Evolutionary conservation across 2,113 vertebrate species (phyloP).

Genomic region (Petromus typicus): DNA sequence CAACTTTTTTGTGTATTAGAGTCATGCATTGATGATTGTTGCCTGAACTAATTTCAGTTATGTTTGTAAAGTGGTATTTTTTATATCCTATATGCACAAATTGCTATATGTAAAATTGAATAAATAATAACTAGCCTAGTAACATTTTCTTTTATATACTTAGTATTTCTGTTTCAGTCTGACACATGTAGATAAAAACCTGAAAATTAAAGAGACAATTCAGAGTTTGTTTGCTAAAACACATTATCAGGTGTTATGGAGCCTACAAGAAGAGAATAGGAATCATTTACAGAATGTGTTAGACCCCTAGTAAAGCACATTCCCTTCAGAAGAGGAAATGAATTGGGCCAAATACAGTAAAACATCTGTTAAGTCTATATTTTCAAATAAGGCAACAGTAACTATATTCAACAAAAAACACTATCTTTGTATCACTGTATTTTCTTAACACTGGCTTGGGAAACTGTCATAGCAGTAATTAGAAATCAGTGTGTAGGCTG

Average conservation of each 20-base stretch:
- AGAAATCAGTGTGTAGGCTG: neutral
- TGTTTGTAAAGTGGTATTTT: neutral
- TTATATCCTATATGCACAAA: neutral
- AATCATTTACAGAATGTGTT: conserved; percentile 28
- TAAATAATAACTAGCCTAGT: neutral
- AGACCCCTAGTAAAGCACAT: neutral
- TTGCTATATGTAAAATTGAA: conserved; percentile 40
- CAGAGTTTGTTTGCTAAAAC: neutral
- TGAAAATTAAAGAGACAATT: conserved; percentile 24
- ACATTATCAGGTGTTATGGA: conserved; percentile 33
- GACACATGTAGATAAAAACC: neutral
- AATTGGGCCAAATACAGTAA: neutral
- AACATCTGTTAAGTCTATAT: neutral
- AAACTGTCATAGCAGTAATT: neutral
- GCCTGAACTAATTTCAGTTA: neutral
- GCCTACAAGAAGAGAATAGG: conserved; percentile 3
- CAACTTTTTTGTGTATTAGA: neutral
- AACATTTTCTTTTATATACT: conserved; percentile 13
- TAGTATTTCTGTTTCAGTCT: conserved; percentile 36
- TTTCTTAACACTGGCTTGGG: neutral
- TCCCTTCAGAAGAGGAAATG: neutral
- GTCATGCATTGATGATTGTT: conserved; percentile 25
- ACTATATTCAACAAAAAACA: neutral
- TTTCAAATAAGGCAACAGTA: conserved; percentile 31
- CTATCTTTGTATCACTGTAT: neutral